Evolutionary conservation across 2,797 vertebrate genomes (phyloP).

Genomic region (Acrocephalus scirpaceus): DNA sequence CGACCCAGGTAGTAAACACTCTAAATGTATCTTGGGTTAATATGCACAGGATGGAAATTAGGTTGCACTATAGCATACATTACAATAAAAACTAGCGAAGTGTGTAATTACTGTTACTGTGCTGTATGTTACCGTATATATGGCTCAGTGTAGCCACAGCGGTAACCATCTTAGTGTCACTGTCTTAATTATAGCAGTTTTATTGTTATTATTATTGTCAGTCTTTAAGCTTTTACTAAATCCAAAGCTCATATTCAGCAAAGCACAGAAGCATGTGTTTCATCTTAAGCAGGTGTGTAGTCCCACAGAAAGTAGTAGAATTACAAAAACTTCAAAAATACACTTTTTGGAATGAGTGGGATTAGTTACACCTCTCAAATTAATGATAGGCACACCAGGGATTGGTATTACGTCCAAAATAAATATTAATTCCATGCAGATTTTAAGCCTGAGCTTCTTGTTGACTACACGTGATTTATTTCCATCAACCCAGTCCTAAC

Average conservation of each 20-base stretch:
- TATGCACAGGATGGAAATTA: conserved; percentile 66
- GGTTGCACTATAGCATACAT: conserved; percentile 55
- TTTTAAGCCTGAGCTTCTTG: not conserved
- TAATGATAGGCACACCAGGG: not conserved
- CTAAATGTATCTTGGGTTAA: conserved; percentile 62
- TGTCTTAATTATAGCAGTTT: conserved; percentile 64
- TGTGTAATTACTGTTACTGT: conserved; percentile 64
- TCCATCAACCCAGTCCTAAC: not conserved
- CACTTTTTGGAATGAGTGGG: not conserved
- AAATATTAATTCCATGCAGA: not conserved
- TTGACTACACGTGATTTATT: not conserved
- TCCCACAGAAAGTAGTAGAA: not conserved
- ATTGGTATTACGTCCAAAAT: not conserved
- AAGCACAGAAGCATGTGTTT: conserved; percentile 5
- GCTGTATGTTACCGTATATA: conserved; percentile 36
- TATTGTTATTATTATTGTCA: conserved; percentile 67
- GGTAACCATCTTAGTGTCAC: conserved; percentile 58
- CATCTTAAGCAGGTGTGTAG: conserved; percentile 23
- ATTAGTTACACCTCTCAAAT: conserved; percentile 10
- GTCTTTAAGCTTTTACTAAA: conserved; percentile 59
- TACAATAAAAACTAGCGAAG: conserved; percentile 62
- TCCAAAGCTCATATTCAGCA: conserved; percentile 27
- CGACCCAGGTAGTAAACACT: conserved; percentile 65
- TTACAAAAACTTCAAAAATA: not conserved
- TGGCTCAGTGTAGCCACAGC: conserved; percentile 51